Evolutionary conservation across 2,113 vertebrate genomes (phyloP).

Genomic region (Struthio camelus): DNA sequence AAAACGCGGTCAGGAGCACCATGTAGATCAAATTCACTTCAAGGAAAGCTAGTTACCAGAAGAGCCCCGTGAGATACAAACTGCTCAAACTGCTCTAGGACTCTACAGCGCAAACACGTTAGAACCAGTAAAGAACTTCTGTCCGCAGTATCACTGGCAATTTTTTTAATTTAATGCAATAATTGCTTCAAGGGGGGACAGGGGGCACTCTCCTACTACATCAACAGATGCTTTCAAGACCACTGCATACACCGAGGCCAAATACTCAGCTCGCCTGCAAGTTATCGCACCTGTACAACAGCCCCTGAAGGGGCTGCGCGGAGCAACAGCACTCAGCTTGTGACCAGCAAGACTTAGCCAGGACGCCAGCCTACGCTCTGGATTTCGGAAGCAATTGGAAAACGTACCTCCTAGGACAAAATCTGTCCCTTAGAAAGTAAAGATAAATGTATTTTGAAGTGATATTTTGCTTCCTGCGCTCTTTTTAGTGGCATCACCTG

Average conservation of each 20-base stretch:
- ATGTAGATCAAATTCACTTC: neutral
- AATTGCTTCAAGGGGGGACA: neutral
- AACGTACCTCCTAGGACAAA: no score
- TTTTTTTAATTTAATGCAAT: neutral
- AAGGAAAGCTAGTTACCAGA: neutral
- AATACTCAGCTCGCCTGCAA: neutral
- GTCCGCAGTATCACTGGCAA: neutral
- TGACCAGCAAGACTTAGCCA: no score
- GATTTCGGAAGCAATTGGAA: no score
- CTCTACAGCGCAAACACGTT: no score
- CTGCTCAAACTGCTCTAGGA: no score
- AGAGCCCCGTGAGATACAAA: neutral
- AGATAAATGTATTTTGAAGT: neutral
- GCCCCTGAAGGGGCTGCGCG: no score
- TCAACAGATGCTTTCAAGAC: neutral
- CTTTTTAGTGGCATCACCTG: neutral
- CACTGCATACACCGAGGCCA: no score
- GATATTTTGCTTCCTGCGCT: neutral
- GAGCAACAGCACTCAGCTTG: no score
- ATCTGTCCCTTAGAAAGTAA: no score
- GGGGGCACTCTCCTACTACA: neutral
- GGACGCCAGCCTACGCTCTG: no score
- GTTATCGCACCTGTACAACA: neutral
- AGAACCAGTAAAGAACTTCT: neutral
- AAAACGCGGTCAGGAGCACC: neutral